Base-by-base conservation (phyloP, 2,797 vertebrate species). In the Cryptoblepharus egeriae region DNA sequence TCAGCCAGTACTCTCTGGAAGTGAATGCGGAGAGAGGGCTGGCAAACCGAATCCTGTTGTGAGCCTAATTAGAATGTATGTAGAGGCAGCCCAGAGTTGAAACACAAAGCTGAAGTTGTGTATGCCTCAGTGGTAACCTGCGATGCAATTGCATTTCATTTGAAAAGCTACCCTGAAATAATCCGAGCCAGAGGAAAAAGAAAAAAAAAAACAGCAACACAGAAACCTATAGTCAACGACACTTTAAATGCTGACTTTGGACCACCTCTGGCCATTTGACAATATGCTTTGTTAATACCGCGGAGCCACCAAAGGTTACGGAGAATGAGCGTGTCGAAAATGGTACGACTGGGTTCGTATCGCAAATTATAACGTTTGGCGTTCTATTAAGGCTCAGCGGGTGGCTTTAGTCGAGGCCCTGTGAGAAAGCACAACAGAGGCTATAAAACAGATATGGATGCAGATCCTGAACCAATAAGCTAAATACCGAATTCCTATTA, bases 231-330 rank as follows among this genome's bases (percentile, higher is more conserved):
- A 80, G 77, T 57, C 22, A 80, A 76, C 35, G 65, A 0, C 12
- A 0, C 81, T 6, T 72, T 85, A 4, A 1, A 24, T 75, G 5
- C 75, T 57, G 68, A 11, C 60, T 71, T 83, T 65, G 61, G n/a
- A 18, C 32, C 42, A 77, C 58, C 58, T 37, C 32, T 71, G 61
- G 55, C 26, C 20, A 2, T 4, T 80, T 20, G 83, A 3, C 0
- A 5, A 0, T 32, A 1, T 18, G 5, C 1, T 37, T 65, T 81
- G 2, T 77, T 79, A 67, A 57, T 0, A 1, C 28, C 81, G 3
- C 4, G 0, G 0, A 0, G 0, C 26, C 35, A 28, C 0, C 8
- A 79, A 74, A 37, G 5, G 0, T 58, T 58, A 20, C 2, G 3
- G 2, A 58, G 57, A 58, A 22, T 58, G 57, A 24, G 57, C 5